A percentile compares a stretch with the other conserved stretches of the same genome.
These are phyloP conservation scores for Galago senegalensis DNA, from an alignment of 2,797 vertebrate species.

Conservation along the genomic window DNA sequence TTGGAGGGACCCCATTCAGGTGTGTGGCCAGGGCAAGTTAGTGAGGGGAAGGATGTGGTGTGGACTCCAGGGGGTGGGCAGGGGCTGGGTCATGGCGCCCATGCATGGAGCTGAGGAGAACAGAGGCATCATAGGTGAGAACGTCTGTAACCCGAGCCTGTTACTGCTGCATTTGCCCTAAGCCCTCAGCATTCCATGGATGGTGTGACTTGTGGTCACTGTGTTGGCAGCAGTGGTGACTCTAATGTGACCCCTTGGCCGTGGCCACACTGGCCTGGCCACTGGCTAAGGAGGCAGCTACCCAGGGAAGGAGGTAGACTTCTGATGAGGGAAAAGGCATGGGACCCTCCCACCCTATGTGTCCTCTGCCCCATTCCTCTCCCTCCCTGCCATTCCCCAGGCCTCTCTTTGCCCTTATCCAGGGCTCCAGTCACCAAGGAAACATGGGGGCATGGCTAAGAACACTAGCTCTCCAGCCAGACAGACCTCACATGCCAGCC, in stretches of 20 bases:
- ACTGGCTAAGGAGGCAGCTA: not conserved
- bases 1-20: not conserved
- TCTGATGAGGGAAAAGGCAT: fast-evolving
- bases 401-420: not conserved
- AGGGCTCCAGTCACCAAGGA: not conserved
- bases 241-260: not conserved
- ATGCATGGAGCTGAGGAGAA: not conserved
- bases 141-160: not conserved
- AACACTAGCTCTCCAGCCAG: not conserved
- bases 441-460: not conserved
- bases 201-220: not conserved
- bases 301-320: not conserved
- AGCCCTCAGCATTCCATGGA: not conserved
- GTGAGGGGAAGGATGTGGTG: not conserved
- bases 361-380: not conserved
- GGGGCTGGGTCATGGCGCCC: not conserved
- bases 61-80: not conserved
- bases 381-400: not conserved
- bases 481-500: not conserved
- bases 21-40: not conserved
- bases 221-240: not conserved
- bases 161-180: not conserved
- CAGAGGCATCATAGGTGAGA: fast-evolving
- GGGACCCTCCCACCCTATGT: not conserved
- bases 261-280: not conserved